These are phyloP conservation scores for Ramphastos sulfuratus DNA, from an alignment of 2,113 vertebrate genomes.

Conservation along the genomic window DNA sequence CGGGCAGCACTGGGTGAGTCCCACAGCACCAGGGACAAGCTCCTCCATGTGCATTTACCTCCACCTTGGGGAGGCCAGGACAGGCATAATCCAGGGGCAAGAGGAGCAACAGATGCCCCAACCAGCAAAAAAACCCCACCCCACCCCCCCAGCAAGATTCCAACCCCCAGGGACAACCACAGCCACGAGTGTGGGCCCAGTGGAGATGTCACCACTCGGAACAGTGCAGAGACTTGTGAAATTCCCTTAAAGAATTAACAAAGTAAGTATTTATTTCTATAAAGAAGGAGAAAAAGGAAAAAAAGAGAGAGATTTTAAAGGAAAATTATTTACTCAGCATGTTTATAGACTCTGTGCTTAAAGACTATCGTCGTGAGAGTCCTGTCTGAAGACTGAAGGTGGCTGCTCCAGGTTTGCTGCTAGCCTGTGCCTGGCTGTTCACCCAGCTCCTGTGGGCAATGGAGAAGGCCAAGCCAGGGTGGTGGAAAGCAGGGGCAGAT, in stretches of 20 bases:
- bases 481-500: neutral
- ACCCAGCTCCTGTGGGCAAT: rapidly evolving
- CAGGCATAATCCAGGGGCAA: neutral
- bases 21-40: rapidly evolving
- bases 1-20: neutral
- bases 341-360: conserved; percentile 48
- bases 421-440: neutral
- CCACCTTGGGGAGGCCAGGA: neutral
- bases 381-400: neutral
- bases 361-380: neutral
- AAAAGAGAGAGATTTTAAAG: conserved; percentile 43
- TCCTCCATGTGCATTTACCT: neutral
- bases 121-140: conserved; percentile 67
- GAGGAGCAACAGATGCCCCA: neutral
- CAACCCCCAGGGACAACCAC: neutral
- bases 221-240: neutral
- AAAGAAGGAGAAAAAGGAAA: neutral
- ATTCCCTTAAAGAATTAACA: neutral
- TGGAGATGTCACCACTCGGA: neutral
- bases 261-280: conserved; percentile 67
- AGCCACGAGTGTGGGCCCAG: neutral
- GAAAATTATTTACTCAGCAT: conserved; percentile 68
- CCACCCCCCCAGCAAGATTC: neutral
- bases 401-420: neutral
- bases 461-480: rapidly evolving